Base-by-base conservation (phyloP, 2,888 invertebrate genomes). In the Ormyrus pomaceus region DNA sequence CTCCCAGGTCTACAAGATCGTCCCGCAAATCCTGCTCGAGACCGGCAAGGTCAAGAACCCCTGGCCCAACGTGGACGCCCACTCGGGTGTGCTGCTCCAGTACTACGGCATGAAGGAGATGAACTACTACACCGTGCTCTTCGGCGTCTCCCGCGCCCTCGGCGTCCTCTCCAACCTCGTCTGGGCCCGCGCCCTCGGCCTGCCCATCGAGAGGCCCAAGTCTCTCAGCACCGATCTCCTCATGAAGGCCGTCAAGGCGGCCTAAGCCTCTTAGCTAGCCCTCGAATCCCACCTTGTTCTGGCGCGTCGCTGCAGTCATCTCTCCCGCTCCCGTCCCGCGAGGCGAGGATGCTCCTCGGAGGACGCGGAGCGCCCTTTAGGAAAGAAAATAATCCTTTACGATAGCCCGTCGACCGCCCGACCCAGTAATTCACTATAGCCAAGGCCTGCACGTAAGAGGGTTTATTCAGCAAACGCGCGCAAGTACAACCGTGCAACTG, bases 61-160 rank as follows among this genome's bases (percentile, higher is more conserved):
- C 82, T 99, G 98, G 98, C 98, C 98, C 84, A 98, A 99, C 91
- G 98, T 99, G 86, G 98, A 99, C 92, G 98, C 98, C 45, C 98
- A 98, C 92, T 98, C 98, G 84, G 98, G 98, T 84, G 98, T 89
- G 65, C 84, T 90, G 64, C 90, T 92, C 59, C 92, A 95, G 92
- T 95, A 96, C 92, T 97, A 95, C 88, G 96, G 96, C 85, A 93
- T 97, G 93, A 96, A 93, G 87, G 97, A 97, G 91, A 96, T 96
- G 96, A 95, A 95, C 91, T 97, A 95, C 91, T 97, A 97, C 92
- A 97, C 97, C 58, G 97, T 97, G 8, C 91, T 97, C 86, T 97
- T 97, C 90, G 97, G 97, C 82, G 96, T 97, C 8, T 96, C 96
- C 0, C 94, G 97, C 86, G 96, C 97, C 53, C 93, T 97, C 45